A percentile compares a stretch with the other conserved stretches of the same genome.
phyloP scores from a whole-genome alignment of 2,888 invertebrate genomes.

The Ariolimax columbianus region DNA sequence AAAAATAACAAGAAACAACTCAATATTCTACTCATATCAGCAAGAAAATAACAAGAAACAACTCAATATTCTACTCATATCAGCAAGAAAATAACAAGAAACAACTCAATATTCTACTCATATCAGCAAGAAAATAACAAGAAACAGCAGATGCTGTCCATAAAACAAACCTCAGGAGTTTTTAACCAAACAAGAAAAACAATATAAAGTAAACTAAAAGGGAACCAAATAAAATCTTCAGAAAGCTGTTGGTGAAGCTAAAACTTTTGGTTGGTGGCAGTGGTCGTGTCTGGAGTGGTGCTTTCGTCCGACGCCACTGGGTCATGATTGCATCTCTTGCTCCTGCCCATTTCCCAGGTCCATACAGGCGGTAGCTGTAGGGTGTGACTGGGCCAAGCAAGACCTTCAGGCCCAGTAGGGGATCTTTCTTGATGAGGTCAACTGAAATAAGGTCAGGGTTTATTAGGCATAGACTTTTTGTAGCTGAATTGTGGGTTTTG shows the following conservation, averaged over 20 bases:
- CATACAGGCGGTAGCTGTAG: constrained; percentile 77
- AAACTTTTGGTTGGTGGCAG: neutral
- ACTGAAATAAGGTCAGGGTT: no score
- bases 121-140: no score
- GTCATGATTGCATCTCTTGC: constrained; percentile 68
- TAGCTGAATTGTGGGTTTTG: no score
- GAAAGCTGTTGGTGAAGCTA: neutral
- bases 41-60: no score
- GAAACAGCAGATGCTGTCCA: no score
- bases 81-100: no score
- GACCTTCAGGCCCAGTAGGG: constrained; percentile 65
- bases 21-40: no score
- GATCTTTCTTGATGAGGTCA: constrained; percentile 63
- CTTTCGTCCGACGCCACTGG: constrained; percentile 1
- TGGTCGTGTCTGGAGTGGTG: constrained; percentile 38
- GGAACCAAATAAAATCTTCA: neutral
- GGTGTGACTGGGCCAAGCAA: constrained; percentile 75
- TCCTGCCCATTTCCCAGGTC: constrained; percentile 78
- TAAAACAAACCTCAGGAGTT: no score
- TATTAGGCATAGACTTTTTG: no score
- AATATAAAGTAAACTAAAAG: neutral
- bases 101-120: no score
- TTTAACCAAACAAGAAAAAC: neutral
- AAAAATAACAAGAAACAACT: no score
- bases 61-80: no score